Evolutionary conservation across 2,113 vertebrate species (phyloP).

Genomic region (Cairina moschata): DNA sequence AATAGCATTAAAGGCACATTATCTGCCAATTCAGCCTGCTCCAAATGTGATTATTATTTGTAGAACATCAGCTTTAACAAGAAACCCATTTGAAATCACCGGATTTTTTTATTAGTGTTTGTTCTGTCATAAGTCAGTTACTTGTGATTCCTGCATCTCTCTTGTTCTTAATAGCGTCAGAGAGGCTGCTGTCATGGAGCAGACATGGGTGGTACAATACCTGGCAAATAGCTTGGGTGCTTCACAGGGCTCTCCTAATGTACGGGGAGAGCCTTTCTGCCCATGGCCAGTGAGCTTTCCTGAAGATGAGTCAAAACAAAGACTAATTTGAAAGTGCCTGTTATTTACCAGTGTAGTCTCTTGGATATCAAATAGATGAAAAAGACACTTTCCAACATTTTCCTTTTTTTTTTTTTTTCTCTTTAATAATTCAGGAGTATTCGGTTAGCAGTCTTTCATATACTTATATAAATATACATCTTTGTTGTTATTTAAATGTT

Average conservation of each 20-base stretch:
- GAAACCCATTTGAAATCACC: slow-evolving; percentile 31
- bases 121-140: not conserved
- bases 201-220: not conserved
- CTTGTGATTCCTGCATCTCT: not conserved
- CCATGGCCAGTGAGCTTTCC: not conserved
- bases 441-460: not conserved
- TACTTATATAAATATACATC: not conserved
- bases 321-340: not conserved
- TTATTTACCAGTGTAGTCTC: not conserved
- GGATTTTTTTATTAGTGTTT: slow-evolving; percentile 45
- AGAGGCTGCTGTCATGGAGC: fast-evolving
- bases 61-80: slow-evolving; percentile 52
- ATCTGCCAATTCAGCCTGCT: slow-evolving; percentile 17
- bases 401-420: not conserved
- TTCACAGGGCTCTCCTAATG: not conserved
- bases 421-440: not conserved
- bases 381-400: not conserved
- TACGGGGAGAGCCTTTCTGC: not conserved
- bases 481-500: not conserved
- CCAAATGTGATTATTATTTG: slow-evolving; percentile 46
- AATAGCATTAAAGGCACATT: slow-evolving; percentile 48
- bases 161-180: not conserved
- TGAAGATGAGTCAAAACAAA: not conserved
- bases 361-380: not conserved
- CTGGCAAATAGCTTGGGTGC: not conserved